Evolutionary conservation across 2,888 invertebrate genomes (phyloP), one percentile per base, ranked within the genome.

Genomic region (Melipona beecheii): DNA sequence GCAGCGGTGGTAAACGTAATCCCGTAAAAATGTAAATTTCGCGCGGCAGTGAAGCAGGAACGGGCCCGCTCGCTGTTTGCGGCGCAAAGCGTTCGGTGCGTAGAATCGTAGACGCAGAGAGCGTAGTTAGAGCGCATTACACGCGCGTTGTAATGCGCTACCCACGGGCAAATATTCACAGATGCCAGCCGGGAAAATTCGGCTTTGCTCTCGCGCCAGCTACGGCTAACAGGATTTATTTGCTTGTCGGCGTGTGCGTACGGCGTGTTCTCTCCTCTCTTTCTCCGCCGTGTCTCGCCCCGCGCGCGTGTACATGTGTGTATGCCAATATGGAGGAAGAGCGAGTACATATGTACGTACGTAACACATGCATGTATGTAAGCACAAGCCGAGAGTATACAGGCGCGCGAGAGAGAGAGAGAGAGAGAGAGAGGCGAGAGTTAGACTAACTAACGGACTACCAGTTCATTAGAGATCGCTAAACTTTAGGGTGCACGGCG

Each of bases 21-120:
- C 93, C 92, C 87, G 91, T 93, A 93, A 92, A 93, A 92, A 93
- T 93, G 93, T 93, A 93, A 93, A 93, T 93, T 90, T 80, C 74
- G 50, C 15, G 13, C 54, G 52, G 60, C 77, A 65, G 78, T 72
- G 72, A 52, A 83, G 52, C 27, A 56, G 36, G 9, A 43, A 43
- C 13, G 54, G 56, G 60, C 58, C 66, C 64, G n/a, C 17, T 13
- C 65, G 52, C 66, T 80, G 84, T 80, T 77, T 80, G 86, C 52
- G 27, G 31, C 31, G 83, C 56, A 64, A 31, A 15, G 69, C 9
- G 56, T 66, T 36, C 66, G 52, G 60, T 68, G 62, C 80, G 72
- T 74, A 58, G 77, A 65, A 69, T 74, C 73, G 79, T 52, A 74
- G 79, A 54, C 60, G 49, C 27, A 64, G 43, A 11, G 56, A 58